Conservation (phyloP, 2,888 invertebrate species). For the Meliscaeva auricollis region DNA sequence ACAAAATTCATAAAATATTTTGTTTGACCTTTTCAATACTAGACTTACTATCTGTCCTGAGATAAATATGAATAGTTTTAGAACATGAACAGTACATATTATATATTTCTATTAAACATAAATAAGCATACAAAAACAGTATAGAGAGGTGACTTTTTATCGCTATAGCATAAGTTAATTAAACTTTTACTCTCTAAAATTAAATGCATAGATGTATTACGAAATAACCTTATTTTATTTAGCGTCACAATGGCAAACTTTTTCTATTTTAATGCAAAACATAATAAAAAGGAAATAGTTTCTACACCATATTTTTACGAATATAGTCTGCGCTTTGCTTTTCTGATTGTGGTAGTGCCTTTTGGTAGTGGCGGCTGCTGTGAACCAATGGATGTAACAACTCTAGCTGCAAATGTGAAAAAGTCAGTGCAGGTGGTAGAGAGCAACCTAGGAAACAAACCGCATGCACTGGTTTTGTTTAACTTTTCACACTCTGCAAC, state of each 20-base stretch:
- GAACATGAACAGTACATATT: no score
- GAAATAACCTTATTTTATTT: slow-evolving; percentile 15
- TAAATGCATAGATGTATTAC: background rate
- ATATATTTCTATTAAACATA: no score
- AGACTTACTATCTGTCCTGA: no score
- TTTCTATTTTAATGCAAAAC: slow-evolving; percentile 21
- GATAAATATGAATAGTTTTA: no score
- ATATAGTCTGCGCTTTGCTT: slow-evolving; percentile 1
- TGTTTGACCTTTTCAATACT: no score
- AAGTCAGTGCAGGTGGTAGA: slow-evolving; percentile 9
- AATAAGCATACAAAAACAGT: no score
- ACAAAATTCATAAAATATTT: no score
- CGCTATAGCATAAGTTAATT: slow-evolving; percentile 1
- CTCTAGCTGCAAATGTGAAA: background rate
- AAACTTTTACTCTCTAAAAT: slow-evolving; percentile 13
- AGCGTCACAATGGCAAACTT: slow-evolving; percentile 14
- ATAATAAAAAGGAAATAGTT: slow-evolving; percentile 15
- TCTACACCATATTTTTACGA: background rate
- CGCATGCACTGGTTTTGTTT: slow-evolving; percentile 31
- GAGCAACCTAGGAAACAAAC: slow-evolving; percentile 20
- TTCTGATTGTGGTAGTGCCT: background rate
- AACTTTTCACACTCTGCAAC: slow-evolving; percentile 35
- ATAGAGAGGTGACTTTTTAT: no score
- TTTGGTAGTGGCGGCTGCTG: background rate
- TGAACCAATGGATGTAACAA: background rate